phyloP scores from a whole-genome alignment of 2,113 vertebrate species.

The Pelobates fuscus region DNA sequence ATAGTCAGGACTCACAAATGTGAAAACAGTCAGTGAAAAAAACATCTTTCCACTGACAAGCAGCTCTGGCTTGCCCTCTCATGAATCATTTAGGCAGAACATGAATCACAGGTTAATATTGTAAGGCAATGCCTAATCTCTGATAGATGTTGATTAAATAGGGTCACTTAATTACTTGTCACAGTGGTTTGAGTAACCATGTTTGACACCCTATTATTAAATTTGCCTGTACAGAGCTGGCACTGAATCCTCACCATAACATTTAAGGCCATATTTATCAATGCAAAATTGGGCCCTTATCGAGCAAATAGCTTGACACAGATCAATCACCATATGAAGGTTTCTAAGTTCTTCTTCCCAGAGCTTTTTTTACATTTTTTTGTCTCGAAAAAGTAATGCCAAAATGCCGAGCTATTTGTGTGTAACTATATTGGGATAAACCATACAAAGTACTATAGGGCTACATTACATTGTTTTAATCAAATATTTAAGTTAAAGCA shows the following conservation, averaged over 20 bases:
- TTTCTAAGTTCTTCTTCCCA: no score
- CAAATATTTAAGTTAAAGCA: no score
- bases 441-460: no score
- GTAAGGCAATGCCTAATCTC: slow-evolving; percentile 46
- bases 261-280: neutral
- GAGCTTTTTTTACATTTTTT: no score
- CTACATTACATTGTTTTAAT: no score
- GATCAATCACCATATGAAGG: no score
- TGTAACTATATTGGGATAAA: no score
- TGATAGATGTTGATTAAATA: slow-evolving; percentile 54
- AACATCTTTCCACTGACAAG: slow-evolving; percentile 43
- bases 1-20: slow-evolving; percentile 43
- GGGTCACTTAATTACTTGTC: slow-evolving; percentile 56
- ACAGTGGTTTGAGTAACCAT: slow-evolving; percentile 56
- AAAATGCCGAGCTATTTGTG: no score
- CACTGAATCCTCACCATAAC: neutral
- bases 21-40: slow-evolving; percentile 52
- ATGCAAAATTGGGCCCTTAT: no score
- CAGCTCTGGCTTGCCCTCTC: slow-evolving; percentile 46
- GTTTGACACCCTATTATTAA: slow-evolving; percentile 61
- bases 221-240: slow-evolving; percentile 59
- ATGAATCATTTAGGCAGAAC: slow-evolving; percentile 51
- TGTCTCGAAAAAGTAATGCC: no score
- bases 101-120: slow-evolving; percentile 51
- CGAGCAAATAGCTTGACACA: no score